Conservation (phyloP, 2,888 invertebrate genomes). For the Digitonthophagus gazella region DNA sequence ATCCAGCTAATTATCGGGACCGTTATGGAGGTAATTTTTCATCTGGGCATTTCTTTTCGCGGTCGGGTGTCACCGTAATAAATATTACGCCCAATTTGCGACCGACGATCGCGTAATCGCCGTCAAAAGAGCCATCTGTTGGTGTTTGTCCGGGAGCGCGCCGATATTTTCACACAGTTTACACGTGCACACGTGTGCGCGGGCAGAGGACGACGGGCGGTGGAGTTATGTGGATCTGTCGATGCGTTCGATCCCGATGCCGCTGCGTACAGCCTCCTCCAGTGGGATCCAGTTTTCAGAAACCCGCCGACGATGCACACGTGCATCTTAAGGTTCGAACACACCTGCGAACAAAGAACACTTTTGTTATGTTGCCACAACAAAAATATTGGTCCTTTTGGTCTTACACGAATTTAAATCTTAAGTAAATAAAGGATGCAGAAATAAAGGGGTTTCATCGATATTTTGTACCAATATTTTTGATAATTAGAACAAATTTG, state of each 20-base stretch:
- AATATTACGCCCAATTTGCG: background rate
- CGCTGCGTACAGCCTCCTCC: background rate
- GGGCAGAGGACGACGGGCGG: conserved; percentile 24
- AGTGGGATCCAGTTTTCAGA: conserved; percentile 40
- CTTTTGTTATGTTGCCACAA: background rate
- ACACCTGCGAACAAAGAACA: background rate
- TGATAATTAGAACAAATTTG: too few species aligned
- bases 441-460: too few species aligned
- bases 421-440: background rate
- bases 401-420: too few species aligned
- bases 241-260: conserved; percentile 20
- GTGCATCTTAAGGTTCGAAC: conserved; percentile 39
- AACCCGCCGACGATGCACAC: conserved; percentile 39
- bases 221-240: conserved; percentile 35
- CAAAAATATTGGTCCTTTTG: too few species aligned
- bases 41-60: background rate
- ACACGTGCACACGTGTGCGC: background rate
- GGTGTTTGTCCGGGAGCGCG: conserved; percentile 19
- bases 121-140: conserved; percentile 2
- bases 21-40: background rate
- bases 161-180: conserved; percentile 10
- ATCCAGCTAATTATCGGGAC: background rate
- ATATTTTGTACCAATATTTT: too few species aligned
- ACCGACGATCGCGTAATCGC: background rate
- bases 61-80: background rate